These are phyloP conservation scores for Falco biarmicus DNA, from an alignment of 2,797 vertebrate species.

Conservation along the genomic window DNA sequence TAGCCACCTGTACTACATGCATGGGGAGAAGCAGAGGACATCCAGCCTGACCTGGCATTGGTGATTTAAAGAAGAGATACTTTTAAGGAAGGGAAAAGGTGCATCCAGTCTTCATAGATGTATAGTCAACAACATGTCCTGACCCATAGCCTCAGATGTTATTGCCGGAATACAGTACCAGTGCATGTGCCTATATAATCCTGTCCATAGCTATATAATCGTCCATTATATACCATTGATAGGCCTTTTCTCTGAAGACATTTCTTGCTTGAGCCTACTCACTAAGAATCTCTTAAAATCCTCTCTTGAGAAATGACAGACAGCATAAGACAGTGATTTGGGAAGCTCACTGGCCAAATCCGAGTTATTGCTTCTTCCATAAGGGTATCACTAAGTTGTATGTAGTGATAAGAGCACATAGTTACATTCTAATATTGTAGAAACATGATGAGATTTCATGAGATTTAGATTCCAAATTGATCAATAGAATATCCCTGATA, in stretches of 20 bases:
- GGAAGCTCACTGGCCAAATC: not conserved
- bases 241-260: not conserved
- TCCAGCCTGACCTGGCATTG: not conserved
- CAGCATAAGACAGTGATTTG: not conserved
- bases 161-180: not conserved
- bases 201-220: not conserved
- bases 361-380: not conserved
- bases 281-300: not conserved
- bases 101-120: not conserved
- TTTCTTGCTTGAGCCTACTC: not conserved
- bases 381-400: not conserved
- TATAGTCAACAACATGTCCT: not conserved
- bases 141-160: not conserved
- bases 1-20: not conserved
- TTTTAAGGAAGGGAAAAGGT: not conserved
- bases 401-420: not conserved
- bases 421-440: not conserved
- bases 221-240: not conserved
- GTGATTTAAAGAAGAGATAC: not conserved
- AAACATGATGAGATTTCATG: not conserved
- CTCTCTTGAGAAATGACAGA: not conserved
- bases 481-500: not conserved
- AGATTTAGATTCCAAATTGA: not conserved
- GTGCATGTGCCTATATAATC: not conserved
- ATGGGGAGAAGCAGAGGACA: not conserved